Conservation (phyloP, 2,888 invertebrate genomes). For the Polydesmus complanatus region DNA sequence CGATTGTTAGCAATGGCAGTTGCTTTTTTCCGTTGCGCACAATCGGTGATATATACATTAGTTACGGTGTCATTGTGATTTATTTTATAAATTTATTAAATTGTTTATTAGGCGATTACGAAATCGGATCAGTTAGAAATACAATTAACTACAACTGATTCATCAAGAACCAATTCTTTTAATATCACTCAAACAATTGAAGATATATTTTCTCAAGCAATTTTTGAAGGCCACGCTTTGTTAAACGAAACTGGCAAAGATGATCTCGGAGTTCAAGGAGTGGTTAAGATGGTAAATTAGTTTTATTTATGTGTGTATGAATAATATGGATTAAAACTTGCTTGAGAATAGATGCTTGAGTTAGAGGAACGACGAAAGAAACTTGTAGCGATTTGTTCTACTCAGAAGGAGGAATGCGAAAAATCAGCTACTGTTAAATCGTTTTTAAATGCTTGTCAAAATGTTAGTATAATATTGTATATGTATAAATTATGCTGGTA, state of each 20-base stretch:
- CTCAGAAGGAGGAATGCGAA: conserved; percentile 53
- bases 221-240: conserved; percentile 56
- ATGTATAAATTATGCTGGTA: not conserved
- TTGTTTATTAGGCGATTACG: conserved; percentile 43
- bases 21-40: conserved; percentile 53
- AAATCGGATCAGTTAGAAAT: conserved; percentile 61
- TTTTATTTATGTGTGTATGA: no score
- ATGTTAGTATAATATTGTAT: no score
- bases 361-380: conserved; percentile 57
- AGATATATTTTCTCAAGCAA: conserved; percentile 49
- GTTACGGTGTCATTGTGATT: not conserved
- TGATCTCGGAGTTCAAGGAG: conserved; percentile 47
- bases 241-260: conserved; percentile 48
- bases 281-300: conserved; percentile 30
- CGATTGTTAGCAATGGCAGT: conserved; percentile 50
- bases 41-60: conserved; percentile 43
- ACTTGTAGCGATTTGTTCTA: conserved; percentile 47
- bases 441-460: conserved; percentile 46
- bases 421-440: conserved; percentile 51
- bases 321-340: not conserved
- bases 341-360: conserved; percentile 43
- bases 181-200: conserved; percentile 50
- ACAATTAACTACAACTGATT: conserved; percentile 47
- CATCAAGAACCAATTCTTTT: conserved; percentile 50
- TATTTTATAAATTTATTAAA: not conserved